A percentile compares a stretch with the other conserved stretches of the same genome.
phyloP scores from a whole-genome alignment of 2,888 invertebrate species.

The Drosophila fulvimacula region DNA sequence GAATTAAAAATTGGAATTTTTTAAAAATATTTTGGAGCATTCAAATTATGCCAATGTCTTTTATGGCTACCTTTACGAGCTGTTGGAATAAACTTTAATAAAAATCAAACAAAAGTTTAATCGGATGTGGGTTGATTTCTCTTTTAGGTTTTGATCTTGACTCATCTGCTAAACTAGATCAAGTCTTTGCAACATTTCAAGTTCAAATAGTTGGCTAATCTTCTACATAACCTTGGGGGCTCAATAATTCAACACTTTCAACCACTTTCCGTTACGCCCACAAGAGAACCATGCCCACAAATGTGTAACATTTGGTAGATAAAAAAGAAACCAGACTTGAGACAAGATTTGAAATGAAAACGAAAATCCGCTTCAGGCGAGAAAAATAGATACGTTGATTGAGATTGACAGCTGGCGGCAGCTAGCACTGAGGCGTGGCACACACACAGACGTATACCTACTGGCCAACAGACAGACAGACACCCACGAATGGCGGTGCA shows the following conservation, averaged over 20 bases:
- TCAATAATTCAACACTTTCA: slow-evolving; percentile 32
- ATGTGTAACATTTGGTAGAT: slow-evolving; percentile 51
- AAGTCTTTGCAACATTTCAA: slow-evolving; percentile 18
- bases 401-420: slow-evolving; percentile 54
- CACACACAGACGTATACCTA: not conserved
- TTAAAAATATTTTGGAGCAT: not conserved
- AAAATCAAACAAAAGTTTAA: not conserved
- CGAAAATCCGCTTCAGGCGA: slow-evolving; percentile 49
- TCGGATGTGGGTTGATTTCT: slow-evolving; percentile 13
- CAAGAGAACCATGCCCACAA: slow-evolving; percentile 40
- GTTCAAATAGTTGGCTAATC: slow-evolving; percentile 26
- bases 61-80: not conserved
- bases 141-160: slow-evolving; percentile 1
- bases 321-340: slow-evolving; percentile 32
- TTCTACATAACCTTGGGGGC: slow-evolving; percentile 34
- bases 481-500: slow-evolving; percentile 40
- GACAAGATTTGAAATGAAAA: slow-evolving; percentile 55
- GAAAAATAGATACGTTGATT: slow-evolving; percentile 48
- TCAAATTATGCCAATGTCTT: not conserved
- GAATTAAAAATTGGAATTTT: slow-evolving; percentile 2
- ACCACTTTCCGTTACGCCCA: slow-evolving; percentile 46
- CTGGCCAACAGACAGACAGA: not conserved
- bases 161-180: slow-evolving; percentile 4
- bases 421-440: slow-evolving; percentile 8
- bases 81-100: not conserved